Percentiles rank a stretch among this genome's conserved stretches.
phyloP scores from a whole-genome alignment of 1,140 invertebrate species.

The Leptinotarsa undecemlineata region DNA sequence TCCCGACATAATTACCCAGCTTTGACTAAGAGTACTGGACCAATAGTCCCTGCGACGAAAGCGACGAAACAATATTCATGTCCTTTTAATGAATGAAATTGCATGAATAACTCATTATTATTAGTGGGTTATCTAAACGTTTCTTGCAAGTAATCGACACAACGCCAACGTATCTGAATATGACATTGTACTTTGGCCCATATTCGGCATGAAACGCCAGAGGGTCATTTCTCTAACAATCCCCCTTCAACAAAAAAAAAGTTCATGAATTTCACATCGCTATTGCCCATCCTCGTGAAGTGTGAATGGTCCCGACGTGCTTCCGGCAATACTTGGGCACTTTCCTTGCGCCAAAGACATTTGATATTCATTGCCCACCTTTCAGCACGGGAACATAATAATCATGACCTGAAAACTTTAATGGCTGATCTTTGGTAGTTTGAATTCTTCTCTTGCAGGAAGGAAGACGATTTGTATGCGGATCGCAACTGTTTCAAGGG shows the following conservation, averaged over 20 bases:
- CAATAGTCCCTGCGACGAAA: too few relatives aligned
- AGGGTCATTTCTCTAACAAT: too few relatives aligned
- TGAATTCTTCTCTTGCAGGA: not conserved
- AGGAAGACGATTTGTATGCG: constrained; percentile 1
- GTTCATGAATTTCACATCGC: not conserved
- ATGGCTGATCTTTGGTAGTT: not conserved
- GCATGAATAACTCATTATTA: too few relatives aligned
- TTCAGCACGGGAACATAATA: not conserved
- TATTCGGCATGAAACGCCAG: too few relatives aligned
- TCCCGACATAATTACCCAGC: too few relatives aligned
- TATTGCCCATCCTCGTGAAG: not conserved
- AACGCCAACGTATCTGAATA: too few relatives aligned
- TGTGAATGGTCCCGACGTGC: not conserved
- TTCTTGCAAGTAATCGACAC: too few relatives aligned
- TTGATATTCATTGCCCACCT: constrained; percentile 5
- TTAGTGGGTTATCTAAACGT: too few relatives aligned
- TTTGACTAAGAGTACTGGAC: too few relatives aligned
- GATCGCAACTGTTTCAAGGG: not conserved
- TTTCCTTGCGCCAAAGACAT: not conserved
- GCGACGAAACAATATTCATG: too few relatives aligned
- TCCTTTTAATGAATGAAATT: too few relatives aligned
- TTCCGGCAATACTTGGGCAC: not conserved
- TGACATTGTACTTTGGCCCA: too few relatives aligned
- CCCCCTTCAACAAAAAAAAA: not conserved
- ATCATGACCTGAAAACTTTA: not conserved